A percentile compares a stretch with the other conserved stretches of the same genome.
phyloP scores from a whole-genome alignment of 2,888 invertebrate genomes.

The Stramonita haemastoma region DNA sequence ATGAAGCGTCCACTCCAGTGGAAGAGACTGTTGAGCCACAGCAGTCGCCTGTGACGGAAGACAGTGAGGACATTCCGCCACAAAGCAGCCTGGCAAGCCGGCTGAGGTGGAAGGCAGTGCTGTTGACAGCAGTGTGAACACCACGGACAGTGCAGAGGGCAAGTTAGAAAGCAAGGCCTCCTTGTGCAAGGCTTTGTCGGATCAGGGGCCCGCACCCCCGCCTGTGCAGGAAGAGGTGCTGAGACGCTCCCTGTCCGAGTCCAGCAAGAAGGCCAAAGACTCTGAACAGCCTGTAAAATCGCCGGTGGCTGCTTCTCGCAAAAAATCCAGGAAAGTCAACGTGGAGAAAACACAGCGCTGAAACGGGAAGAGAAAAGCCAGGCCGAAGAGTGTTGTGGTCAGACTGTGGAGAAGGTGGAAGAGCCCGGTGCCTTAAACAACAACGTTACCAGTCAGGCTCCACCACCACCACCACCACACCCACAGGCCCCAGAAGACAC shows the following conservation, averaged over 20 bases:
- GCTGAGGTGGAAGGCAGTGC: not conserved
- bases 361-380: not conserved
- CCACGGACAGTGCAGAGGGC: not conserved
- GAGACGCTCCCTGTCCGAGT: constrained; percentile 47
- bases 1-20: not conserved
- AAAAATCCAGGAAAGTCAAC: constrained; percentile 10
- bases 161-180: not conserved
- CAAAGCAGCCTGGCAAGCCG: not conserved
- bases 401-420: not conserved
- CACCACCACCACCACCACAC: not conserved
- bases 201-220: not conserved
- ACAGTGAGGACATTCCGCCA: not conserved
- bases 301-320: not conserved
- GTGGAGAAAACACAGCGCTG: not conserved
- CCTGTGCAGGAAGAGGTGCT: not conserved
- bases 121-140: not conserved
- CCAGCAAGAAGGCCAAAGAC: constrained; percentile 21
- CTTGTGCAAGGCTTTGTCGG: constrained; percentile 25
- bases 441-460: not conserved
- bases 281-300: not conserved
- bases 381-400: not conserved
- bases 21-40: not conserved
- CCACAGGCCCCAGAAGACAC: not conserved
- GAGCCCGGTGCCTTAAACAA: not conserved
- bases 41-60: not conserved